phyloP scores from a whole-genome alignment of 1,140 invertebrate genomes.

The Leptonema lineaticorne region DNA sequence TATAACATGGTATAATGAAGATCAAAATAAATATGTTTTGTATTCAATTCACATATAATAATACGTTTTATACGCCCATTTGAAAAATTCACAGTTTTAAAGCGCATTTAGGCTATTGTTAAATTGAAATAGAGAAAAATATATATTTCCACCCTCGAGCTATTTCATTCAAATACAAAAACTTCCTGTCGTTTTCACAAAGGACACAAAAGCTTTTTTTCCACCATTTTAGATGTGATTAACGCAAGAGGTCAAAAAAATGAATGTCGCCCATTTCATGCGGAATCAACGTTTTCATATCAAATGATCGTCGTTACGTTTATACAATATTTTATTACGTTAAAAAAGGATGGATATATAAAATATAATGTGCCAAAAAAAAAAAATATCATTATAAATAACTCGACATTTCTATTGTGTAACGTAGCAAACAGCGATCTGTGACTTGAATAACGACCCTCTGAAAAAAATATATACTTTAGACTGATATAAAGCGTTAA shows the following conservation, averaged over 20 bases:
- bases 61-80: no score
- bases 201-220: neutral
- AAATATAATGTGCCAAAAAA: no score
- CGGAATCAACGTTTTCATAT: neutral
- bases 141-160: no score
- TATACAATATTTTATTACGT: neutral
- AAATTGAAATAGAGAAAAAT: no score
- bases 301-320: neutral
- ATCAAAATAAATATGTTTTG: no score
- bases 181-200: no score
- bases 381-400: no score
- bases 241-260: neutral
- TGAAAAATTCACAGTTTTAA: no score
- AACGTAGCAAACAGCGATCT: slow-evolving; percentile 20
- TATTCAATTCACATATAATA: no score
- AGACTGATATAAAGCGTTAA: slow-evolving; percentile 30
- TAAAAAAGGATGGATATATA: neutral
- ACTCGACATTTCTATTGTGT: slow-evolving; percentile 38
- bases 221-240: neutral
- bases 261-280: neutral
- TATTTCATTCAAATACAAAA: no score
- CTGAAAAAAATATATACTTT: slow-evolving; percentile 28
- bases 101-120: no score
- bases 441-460: slow-evolving; percentile 30
- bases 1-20: no score